Percentiles rank a stretch among this genome's conserved stretches.
Conservation (phyloP, 1,140 invertebrate species). For the Probaryconus sp. region DNA sequence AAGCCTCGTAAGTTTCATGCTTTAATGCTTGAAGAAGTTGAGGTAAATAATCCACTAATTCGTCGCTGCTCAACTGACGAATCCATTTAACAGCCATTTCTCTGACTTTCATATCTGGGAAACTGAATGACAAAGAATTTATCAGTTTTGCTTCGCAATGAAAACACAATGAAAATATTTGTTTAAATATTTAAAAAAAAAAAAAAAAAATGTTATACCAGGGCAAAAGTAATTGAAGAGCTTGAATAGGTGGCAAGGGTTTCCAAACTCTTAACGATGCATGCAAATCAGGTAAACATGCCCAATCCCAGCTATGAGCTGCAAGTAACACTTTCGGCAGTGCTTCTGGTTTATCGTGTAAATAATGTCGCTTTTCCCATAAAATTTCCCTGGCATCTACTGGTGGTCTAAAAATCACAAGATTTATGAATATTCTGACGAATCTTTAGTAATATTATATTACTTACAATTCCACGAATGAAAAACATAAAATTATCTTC, state of each 20-base stretch:
- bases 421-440: no score
- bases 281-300: slow-evolving; percentile 91
- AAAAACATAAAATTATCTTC: no score
- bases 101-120: slow-evolving; percentile 93
- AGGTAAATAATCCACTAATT: slow-evolving; percentile 93
- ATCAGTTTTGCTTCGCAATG: neutral
- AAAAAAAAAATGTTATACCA: slow-evolving; percentile 81
- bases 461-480: no score
- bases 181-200: neutral
- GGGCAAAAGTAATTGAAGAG: slow-evolving; percentile 93
- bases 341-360: slow-evolving; percentile 89
- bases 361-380: slow-evolving; percentile 96
- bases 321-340: slow-evolving; percentile 94
- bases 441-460: no score
- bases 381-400: slow-evolving; percentile 86
- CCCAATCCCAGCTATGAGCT: slow-evolving; percentile 92
- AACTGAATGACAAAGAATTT: slow-evolving; percentile 80
- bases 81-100: slow-evolving; percentile 91
- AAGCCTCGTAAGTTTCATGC: slow-evolving; percentile 95
- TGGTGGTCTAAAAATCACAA: slow-evolving; percentile 72
- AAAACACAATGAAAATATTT: slow-evolving; percentile 1
- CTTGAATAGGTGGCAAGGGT: slow-evolving; percentile 89
- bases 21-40: slow-evolving; percentile 96
- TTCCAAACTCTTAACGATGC: slow-evolving; percentile 90
- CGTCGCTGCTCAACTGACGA: slow-evolving; percentile 87